Base-by-base conservation (phyloP, 1,140 invertebrate genomes). In the Polyergus mexicanus region DNA sequence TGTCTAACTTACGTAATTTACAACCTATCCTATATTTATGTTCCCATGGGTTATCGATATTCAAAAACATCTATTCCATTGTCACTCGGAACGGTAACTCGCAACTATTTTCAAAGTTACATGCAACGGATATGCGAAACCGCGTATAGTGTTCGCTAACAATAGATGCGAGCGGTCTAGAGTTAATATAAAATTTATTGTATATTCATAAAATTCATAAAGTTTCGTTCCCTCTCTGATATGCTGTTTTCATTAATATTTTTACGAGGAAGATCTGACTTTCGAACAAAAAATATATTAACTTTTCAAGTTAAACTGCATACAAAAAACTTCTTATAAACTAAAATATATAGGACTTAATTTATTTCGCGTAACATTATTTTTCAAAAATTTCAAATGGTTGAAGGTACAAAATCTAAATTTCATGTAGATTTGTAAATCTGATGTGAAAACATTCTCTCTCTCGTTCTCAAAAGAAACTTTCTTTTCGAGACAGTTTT, bases 21-120 rank as follows among this genome's bases (percentile, higher is more conserved):
- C 28, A 22, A 25, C n/a, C 22, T 22, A 60, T 3, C 5, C 47
- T 62, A 28, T 75, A 41, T 19, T 22, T 28, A 60, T 62, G 28
- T 25, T 6, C 60, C 25, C n/a, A 41, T 60, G 3, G 7, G 22
- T 75, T 44, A 75, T 75, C 25, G 22, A 75, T 75, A 75, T 62
- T 62, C 35, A 75, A 75, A 75, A 62, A 75, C 19, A 62, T 75
- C 19, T 22, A 75, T 72, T 72, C 51, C 5, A 72, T 75, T 75
- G 72, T 75, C 38, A 74, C 22, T 75, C 22, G 72, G 3, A 60
- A 44, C 22, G 0, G 38, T 41, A 60, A 60, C 35, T 32, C 32
- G 16, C 8, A 60, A 25, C 16, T 16, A 75, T 75, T 72, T 54
- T 8, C 22, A 25, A 41, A 75, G 35, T 62, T 75, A 7, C 6